Base-by-base conservation (phyloP, 2,888 invertebrate genomes). In the Acronicta alni region DNA sequence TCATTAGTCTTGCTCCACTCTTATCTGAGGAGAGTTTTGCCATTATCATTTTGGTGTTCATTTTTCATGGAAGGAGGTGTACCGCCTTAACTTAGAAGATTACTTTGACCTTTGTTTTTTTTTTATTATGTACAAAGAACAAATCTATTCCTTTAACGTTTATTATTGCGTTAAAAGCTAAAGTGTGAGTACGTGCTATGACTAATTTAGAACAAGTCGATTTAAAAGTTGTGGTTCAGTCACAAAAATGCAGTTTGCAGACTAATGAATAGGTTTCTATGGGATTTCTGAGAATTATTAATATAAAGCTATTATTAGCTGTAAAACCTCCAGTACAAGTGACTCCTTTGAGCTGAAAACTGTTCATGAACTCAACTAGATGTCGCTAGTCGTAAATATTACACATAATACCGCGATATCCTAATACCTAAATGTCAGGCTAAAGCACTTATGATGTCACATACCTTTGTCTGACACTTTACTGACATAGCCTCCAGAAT, bases 1-100 rank as follows among this genome's bases (percentile, higher is more conserved):
- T 91, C 85, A 92, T 92, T 90, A 89, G 81, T 81, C 74, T 78
- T 75, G 74, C 63, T 72, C 72, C 74, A 67, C 66, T 77, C 74
- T 75, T 80, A 81, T 80, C 78, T 72, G 43, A 32, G 57, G 60
- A 67, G 72, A 73, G 66, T 68, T 64, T 61, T 51, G 60, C 71
- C 62, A 79, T 74, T 74, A 77, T 68, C 74, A 70, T 76, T 80
- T 79, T 42, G 64, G 63, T 67, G 70, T 61, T 67, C 68, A 75
- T 75, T 80, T 80, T 75, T 75, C 68, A 67, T 61, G 51, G 48
- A 46, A 55, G 43, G 16, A 56, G 57, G 58, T 61, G 42, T 48
- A 45, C 12, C 30, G 64, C 14, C 8, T 69, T 70, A 43, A 61
- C 67, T 57, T 45, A 9, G 9, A 23, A 49, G 37, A 32, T 57